Evolutionary conservation across 2,888 invertebrate species (phyloP), one percentile per base, ranked within the genome.

Genomic region (Coremacera marginata): DNA sequence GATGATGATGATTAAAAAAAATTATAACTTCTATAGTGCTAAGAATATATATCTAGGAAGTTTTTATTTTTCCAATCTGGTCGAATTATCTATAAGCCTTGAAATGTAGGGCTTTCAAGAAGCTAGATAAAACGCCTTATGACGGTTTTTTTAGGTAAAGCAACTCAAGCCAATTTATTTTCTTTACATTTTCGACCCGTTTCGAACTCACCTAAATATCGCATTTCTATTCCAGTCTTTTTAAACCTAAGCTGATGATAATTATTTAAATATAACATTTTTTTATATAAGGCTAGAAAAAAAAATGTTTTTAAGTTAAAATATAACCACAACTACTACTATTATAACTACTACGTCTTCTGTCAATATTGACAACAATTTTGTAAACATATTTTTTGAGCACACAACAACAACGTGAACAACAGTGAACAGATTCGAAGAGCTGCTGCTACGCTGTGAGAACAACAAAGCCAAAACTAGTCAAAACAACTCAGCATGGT

Each of bases 401-500:
- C 49, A 22, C 68, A 72, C 70, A 70, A 81, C 27, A 78, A 80
- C 60, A 76, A 70, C 62, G 44, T 71, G 62, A 77, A 63, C 65
- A 65, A 77, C 62, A 80, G 74, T 68, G 78, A 81, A 63, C 73
- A 51, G 78, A 68, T 52, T 34, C 37, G 60, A 51, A 52, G 34
- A 60, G 74, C 77, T 65, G 55, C 67, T 27, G 60, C 31, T 37
- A 25, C 51, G 74, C 77, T 65, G 55, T 60, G 51, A 22, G 31
- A 52, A 37, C 44, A 62, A 65, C 75, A 62, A 62, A 44, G 78
- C 74, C 82, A 84, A 84, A 85, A 83, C 80, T 86, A 85, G 85
- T 87, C 84, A 84, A 87, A 87, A 87, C 86, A 88, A 87, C 86
- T 85, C 85, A 85, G 87, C 82, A 63, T 83, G 77, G 75, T 84